Evolutionary conservation across 2,113 vertebrate genomes (phyloP).

Genomic region (Illadopsis cleaveri): DNA sequence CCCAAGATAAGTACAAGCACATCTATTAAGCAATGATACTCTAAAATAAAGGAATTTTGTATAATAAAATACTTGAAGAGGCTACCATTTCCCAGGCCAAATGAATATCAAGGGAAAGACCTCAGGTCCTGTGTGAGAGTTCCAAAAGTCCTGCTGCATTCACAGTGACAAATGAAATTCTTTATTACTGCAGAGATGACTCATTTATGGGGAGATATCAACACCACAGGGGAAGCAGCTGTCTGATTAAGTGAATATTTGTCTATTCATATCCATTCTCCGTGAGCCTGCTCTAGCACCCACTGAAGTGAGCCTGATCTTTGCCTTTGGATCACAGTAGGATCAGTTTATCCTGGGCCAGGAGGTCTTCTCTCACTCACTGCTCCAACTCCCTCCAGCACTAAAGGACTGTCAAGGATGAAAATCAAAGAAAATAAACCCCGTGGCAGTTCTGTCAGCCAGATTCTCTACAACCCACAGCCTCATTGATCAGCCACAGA

Average conservation of each 20-base stretch:
- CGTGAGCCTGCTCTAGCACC: neutral
- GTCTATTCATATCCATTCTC: neutral
- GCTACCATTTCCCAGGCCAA: neutral
- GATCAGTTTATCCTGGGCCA: neutral
- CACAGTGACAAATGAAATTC: neutral
- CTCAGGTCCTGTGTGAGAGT: neutral
- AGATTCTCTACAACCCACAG: neutral
- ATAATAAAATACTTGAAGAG: neutral
- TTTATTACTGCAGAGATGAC: constrained; percentile 9
- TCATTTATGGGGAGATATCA: neutral
- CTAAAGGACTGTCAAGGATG: neutral
- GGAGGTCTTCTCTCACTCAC: neutral
- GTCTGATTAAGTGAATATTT: neutral
- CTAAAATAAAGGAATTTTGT: neutral
- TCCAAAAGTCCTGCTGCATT: neutral
- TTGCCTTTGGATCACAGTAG: neutral
- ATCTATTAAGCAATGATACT: neutral
- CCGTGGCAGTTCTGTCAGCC: fast-evolving
- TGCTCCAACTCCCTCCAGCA: neutral
- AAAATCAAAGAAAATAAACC: neutral
- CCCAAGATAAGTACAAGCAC: neutral
- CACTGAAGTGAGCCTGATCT: neutral
- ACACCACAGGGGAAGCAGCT: constrained; percentile 16
- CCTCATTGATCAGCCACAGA: neutral
- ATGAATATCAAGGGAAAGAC: neutral